A percentile compares a stretch with the other conserved stretches of the same genome.
phyloP scores from a whole-genome alignment of 2,113 vertebrate species.

The Burhinus oedicnemus region DNA sequence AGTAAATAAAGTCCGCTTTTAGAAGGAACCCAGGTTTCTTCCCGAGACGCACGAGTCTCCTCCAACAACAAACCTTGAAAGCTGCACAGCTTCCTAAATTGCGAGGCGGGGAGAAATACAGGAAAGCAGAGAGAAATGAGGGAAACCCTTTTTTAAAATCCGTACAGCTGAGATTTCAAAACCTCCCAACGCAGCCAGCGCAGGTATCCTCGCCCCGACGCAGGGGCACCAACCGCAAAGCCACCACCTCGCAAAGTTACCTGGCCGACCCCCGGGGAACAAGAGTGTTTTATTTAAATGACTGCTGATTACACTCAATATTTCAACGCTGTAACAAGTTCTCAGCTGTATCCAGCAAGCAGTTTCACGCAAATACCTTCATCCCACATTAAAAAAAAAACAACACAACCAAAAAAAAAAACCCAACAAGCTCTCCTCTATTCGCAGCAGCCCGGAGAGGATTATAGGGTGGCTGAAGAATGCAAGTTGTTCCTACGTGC shows the following conservation, averaged over 20 bases:
- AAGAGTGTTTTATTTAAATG: not conserved
- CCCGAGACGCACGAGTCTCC: not conserved
- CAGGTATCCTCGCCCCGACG: not conserved
- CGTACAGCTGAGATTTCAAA: not conserved
- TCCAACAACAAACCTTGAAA: not conserved
- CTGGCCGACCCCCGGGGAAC: not conserved
- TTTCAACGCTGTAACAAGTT: not conserved
- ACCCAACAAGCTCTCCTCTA: not conserved
- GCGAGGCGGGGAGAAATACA: not conserved
- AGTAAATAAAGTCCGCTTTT: not conserved
- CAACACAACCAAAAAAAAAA: not conserved
- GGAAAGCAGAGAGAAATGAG: not conserved
- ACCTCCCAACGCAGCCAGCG: not conserved
- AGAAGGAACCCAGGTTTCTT: not conserved
- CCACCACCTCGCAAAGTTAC: constrained; percentile 19
- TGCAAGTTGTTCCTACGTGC: not conserved
- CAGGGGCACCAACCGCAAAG: not conserved
- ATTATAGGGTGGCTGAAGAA: not conserved
- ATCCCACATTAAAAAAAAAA: not conserved
- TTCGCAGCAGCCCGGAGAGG: not conserved
- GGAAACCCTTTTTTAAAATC: not conserved
- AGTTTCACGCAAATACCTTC: not conserved
- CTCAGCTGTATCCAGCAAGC: not conserved
- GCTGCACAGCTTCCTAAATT: not conserved
- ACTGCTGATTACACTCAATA: not conserved